Evolutionary conservation across 2,797 vertebrate genomes (phyloP).

Genomic region (Sebastes steindachneri): DNA sequence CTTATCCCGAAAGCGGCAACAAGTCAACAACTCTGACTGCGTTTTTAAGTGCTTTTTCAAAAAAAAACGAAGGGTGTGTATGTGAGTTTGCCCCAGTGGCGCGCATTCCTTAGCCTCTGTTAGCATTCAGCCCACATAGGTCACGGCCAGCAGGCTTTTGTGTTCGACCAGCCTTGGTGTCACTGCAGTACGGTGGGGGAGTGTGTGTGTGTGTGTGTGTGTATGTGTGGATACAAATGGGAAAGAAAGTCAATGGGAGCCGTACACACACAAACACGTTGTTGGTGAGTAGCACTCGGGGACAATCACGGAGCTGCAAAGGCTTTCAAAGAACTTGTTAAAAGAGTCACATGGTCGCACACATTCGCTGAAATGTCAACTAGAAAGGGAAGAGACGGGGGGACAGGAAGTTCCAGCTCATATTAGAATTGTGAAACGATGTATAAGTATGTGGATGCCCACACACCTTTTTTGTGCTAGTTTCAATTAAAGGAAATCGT

Average conservation of each 20-base stretch:
- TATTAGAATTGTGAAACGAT: not conserved
- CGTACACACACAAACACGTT: constrained; percentile 24
- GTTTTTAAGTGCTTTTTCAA: constrained; percentile 59
- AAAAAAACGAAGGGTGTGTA: constrained; percentile 7
- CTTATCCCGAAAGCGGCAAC: constrained; percentile 41
- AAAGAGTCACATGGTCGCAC: constrained; percentile 36
- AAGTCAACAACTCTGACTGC: constrained; percentile 68
- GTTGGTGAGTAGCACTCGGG: constrained; percentile 34
- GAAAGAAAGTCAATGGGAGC: constrained; percentile 53
- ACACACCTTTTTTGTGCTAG: not conserved
- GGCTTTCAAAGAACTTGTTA: constrained; percentile 34
- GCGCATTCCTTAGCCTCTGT: constrained; percentile 76
- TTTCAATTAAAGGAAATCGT: not conserved
- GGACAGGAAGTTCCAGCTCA: not conserved
- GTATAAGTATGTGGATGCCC: not conserved
- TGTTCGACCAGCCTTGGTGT: constrained; percentile 53
- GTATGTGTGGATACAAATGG: constrained; percentile 45
- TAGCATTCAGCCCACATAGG: constrained; percentile 84
- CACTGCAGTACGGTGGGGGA: constrained; percentile 39
- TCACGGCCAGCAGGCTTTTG: constrained; percentile 81
- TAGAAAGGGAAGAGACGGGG: not conserved
- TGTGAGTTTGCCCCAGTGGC: constrained; percentile 44
- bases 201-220: constrained; percentile 37
- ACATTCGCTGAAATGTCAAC: constrained; percentile 40
- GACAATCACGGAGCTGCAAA: constrained; percentile 35